phyloP scores from a whole-genome alignment of 2,113 vertebrate species.

The Phaethon lepturus region DNA sequence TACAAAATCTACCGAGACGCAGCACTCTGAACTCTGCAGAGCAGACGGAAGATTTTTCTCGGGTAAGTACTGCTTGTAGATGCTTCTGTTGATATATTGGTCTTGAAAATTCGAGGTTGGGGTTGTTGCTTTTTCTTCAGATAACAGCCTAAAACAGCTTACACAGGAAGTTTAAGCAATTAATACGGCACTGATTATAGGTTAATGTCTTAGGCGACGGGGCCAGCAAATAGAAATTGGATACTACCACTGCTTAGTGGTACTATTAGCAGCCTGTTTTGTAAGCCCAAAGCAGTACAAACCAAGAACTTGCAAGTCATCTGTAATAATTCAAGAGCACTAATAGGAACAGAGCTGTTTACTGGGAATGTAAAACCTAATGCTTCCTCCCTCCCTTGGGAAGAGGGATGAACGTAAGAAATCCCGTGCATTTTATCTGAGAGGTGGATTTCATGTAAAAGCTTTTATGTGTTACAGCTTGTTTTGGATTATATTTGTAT shows the following conservation, averaged over 20 bases:
- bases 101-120: not conserved
- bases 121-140: not conserved
- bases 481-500: not conserved
- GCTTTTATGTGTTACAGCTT: not conserved
- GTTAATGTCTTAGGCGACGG: fast-evolving
- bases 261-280: not conserved
- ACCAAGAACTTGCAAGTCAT: not conserved
- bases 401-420: not conserved
- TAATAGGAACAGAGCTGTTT: not conserved
- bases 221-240: not conserved
- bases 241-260: not conserved
- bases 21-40: not conserved
- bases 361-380: not conserved
- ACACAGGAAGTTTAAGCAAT: not conserved
- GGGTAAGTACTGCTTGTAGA: not conserved
- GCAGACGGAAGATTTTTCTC: not conserved
- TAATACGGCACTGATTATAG: too few species aligned
- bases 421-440: not conserved
- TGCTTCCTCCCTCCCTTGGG: not conserved
- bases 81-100: not conserved
- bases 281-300: not conserved
- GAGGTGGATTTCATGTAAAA: not conserved
- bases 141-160: not conserved
- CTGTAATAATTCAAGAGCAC: not conserved
- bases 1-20: fast-evolving